Percentiles rank a stretch among this genome's conserved stretches.
Evolutionary conservation across 2,888 invertebrate species (phyloP).

Genomic region (Slavum lentiscoides): DNA sequence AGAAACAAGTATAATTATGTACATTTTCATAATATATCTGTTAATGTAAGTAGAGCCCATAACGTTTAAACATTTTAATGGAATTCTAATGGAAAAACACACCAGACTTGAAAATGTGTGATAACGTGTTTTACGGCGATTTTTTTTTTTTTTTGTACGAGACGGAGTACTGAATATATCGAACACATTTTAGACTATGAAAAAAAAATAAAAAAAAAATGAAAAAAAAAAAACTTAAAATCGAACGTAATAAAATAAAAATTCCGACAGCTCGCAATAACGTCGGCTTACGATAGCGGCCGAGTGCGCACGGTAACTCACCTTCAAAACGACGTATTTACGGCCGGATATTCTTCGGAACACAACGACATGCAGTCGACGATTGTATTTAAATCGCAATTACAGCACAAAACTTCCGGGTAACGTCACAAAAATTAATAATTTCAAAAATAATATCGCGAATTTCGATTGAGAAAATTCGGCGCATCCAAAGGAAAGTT

Average conservation of each 20-base stretch:
- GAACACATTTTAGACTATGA: neutral
- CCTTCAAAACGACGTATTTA: conserved; percentile 8
- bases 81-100: no score
- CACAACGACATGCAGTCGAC: neutral
- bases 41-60: no score
- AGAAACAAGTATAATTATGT: no score
- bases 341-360: neutral
- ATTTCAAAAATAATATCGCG: conserved; percentile 18
- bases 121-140: no score
- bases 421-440: neutral
- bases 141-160: no score
- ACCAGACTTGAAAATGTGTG: no score
- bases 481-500: conserved; percentile 46
- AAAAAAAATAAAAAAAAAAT: neutral
- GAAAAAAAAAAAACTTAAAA: neutral
- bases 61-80: no score
- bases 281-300: neutral
- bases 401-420: neutral
- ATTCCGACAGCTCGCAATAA: neutral
- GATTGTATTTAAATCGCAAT: neutral
- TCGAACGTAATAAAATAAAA: neutral
- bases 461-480: conserved; percentile 27
- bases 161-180: no score
- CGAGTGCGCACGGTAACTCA: conserved; percentile 14
- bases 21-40: no score